Evolutionary conservation across 2,113 vertebrate genomes (phyloP), one percentile per base, ranked within the genome.

Genomic region (Crotalus viridis): DNA sequence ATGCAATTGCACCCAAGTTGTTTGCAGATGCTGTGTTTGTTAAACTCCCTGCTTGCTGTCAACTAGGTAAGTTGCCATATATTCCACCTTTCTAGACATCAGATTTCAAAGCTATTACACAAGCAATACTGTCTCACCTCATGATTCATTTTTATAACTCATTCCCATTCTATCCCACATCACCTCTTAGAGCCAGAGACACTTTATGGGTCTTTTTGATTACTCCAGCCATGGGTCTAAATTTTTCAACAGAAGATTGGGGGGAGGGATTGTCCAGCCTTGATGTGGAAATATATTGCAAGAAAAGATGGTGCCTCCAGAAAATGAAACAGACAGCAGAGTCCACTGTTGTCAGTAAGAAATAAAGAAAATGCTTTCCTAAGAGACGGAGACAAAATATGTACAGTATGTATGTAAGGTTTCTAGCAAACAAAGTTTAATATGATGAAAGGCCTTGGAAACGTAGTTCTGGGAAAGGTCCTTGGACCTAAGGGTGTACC

Each of bases 101-200:
- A 61, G 97, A 96, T 96, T 97, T 96, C 97, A 97, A 98, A 97
- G 96, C 96, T 95, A 97, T 97, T 97, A 97, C 97, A 97, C 94
- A 96, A 97, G 96, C 96, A 97, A 97, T 98, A 95, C 95, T 96
- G 96, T 96, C 97, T 97, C 89, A 96, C 96, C 96, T 97, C 97
- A 98, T 98, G 98, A 98, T 98, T 98, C 97, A 98, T 97, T 98
- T 98, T 98, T 98, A 98, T 98, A 97, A 97, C 97, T 97, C 97
- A 96, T 97, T 97, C 95, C 97, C 96, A 96, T 96, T 97, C 97
- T 96, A 98, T 96, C 97, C 97, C 97, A 98, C 96, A 97, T 97
- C 97, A 97, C 97, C 96, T 96, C 96, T 93, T 93, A 98, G 97
- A 96, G 97, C 97, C 90, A 69, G 97, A 97, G 97, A 98, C 97